Evolutionary conservation across 2,797 vertebrate genomes (phyloP).

Genomic region (Intellagama lesueurii): DNA sequence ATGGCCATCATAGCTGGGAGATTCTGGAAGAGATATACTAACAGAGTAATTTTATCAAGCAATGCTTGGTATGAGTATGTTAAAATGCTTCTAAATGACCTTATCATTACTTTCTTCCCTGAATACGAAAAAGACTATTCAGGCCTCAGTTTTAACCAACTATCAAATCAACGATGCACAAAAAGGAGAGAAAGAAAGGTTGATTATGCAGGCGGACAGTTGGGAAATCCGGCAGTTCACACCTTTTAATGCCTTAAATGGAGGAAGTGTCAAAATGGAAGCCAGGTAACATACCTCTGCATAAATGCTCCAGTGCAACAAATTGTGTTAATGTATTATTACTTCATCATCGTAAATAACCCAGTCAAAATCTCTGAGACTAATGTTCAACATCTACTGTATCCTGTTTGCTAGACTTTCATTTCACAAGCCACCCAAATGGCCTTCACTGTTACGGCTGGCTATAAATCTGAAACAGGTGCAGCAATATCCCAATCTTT

Average conservation of each 20-base stretch:
- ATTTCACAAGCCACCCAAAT: slow-evolving; percentile 59
- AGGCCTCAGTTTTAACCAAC: slow-evolving; percentile 76
- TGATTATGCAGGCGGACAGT: slow-evolving; percentile 77
- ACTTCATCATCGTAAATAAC: slow-evolving; percentile 31
- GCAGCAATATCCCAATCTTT: slow-evolving; percentile 57
- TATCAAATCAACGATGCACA: slow-evolving; percentile 82
- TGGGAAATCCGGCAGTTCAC: slow-evolving; percentile 85
- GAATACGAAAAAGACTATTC: slow-evolving; percentile 80
- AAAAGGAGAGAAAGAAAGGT: slow-evolving; percentile 65
- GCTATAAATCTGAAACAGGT: slow-evolving; percentile 63
- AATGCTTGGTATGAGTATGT: neutral
- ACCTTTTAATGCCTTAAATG: slow-evolving; percentile 79
- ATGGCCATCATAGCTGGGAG: no score
- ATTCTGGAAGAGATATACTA: no score
- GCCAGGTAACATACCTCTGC: slow-evolving; percentile 79
- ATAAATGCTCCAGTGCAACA: neutral
- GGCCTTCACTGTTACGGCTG: slow-evolving; percentile 37
- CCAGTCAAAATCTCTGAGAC: slow-evolving; percentile 35
- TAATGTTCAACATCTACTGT: slow-evolving; percentile 49
- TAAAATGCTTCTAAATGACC: slow-evolving; percentile 39
- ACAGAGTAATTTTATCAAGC: no score
- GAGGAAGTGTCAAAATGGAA: slow-evolving; percentile 82
- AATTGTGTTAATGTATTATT: slow-evolving; percentile 49
- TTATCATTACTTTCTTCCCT: slow-evolving; percentile 40
- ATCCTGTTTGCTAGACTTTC: slow-evolving; percentile 56